Base-by-base conservation (phyloP, 1,140 invertebrate genomes). In the Yoshiicerus persimilis region DNA sequence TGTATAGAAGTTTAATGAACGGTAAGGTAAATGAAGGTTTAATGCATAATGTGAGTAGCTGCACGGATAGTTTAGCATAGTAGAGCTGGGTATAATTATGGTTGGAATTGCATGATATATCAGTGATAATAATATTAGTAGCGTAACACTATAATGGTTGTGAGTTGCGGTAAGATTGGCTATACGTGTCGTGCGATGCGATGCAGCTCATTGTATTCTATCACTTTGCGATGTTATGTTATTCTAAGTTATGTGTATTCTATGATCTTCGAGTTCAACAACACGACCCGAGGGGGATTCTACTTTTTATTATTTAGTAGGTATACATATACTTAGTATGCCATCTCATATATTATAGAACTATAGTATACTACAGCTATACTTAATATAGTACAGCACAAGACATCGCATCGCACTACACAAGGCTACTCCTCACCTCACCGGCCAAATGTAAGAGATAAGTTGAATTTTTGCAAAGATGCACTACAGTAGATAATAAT, bases 231-330 rank as follows among this genome's bases (percentile, higher is more conserved):
- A 34, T 80, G 75, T 80, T 80, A 38, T 80, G 34, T 80, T 80
- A 70, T 70, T n/a, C 27, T 70, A 70, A 27, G 64, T 70, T 70
- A 80, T 80, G 75, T 80, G 75, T 70, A 30, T 56, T n/a, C 47
- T 80, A 80, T 80, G 34, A 80, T 80, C 75, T 80, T 80, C 30
- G 70, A 80, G 75, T 80, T 80, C 75, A 80, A 80, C 75, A 80
- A 80, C 75, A 80, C 75, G 75, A 80, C 75, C 75, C n/a, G 75
- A 80, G 75, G 75, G 75, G 75, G 75, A 80, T 80, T 80, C 75
- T 80, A 80, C 75, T 80, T 80, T 80, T 80, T 80, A 36, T 38
- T n/a, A n/a, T 56, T n/a, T 41, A 56, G 16, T n/a, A n/a, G n/a
- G n/a, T n/a, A n/a, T n/a, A n/a, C n/a, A n/a, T n/a, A n/a, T n/a